phyloP scores from a whole-genome alignment of 2,113 vertebrate genomes.

The Epinephelus cyanopodus region DNA sequence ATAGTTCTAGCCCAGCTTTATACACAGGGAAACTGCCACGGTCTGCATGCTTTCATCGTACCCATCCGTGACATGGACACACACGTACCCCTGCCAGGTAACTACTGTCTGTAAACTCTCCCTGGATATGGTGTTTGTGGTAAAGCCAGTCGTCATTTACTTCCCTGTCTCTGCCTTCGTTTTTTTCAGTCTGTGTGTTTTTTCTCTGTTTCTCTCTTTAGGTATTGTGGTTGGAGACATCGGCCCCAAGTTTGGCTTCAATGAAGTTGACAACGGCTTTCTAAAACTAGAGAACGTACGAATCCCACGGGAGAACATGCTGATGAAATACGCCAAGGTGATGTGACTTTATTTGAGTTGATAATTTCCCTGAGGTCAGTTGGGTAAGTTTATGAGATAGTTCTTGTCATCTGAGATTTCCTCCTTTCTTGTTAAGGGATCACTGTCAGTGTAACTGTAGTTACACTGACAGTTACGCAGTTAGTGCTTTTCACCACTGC shows the following conservation, averaged over 20 bases:
- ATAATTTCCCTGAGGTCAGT: neutral
- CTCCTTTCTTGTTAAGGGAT: neutral
- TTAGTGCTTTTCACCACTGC: neutral
- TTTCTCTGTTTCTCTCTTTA: slow-evolving; percentile 64
- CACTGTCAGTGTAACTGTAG: neutral
- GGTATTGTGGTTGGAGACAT: slow-evolving; percentile 97
- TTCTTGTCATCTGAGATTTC: neutral
- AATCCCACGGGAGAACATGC: slow-evolving; percentile 96
- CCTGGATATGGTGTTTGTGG: slow-evolving; percentile 4
- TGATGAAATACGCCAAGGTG: slow-evolving; percentile 98
- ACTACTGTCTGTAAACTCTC: slow-evolving; percentile 4
- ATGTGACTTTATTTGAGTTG: slow-evolving; percentile 8
- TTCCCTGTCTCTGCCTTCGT: neutral
- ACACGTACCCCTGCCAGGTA: slow-evolving; percentile 95
- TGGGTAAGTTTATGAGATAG: neutral
- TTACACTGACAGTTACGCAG: too few species aligned
- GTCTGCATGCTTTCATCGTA: slow-evolving; percentile 95
- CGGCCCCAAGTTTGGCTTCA: slow-evolving; percentile 97
- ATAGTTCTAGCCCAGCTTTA: slow-evolving; percentile 97
- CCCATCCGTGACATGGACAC: slow-evolving; percentile 92
- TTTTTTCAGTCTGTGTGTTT: neutral
- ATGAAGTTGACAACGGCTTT: slow-evolving; percentile 96
- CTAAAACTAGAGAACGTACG: slow-evolving; percentile 96
- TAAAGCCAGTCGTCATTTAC: neutral
- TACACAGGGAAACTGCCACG: slow-evolving; percentile 90